Percentiles rank a stretch among this genome's conserved stretches.
Conservation (phyloP, 2,113 vertebrate genomes). For the Puffinus mauretanicus region DNA sequence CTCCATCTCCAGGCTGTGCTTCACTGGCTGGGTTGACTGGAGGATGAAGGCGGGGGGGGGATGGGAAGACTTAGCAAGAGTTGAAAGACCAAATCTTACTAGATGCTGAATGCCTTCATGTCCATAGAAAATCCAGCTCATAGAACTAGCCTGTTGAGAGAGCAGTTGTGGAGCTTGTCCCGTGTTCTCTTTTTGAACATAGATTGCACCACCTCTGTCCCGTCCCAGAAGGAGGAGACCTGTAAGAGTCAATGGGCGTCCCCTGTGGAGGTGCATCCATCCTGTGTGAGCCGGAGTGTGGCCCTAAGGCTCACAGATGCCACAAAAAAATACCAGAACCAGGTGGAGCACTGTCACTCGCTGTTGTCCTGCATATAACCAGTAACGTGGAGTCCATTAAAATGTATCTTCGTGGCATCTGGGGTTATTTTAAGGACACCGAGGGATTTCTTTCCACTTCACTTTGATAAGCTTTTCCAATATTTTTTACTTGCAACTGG, state of each 20-base stretch:
- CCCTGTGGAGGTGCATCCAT: fast-evolving
- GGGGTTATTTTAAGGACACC: not conserved
- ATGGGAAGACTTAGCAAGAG: not conserved
- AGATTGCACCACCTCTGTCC: no score
- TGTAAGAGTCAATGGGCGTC: fast-evolving
- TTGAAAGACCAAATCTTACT: not conserved
- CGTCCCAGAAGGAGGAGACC: not conserved
- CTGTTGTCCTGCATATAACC: not conserved
- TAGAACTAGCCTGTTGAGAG: not conserved
- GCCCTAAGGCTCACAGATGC: not conserved
- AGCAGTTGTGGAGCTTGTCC: not conserved
- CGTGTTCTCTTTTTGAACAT: not conserved
- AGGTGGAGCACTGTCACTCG: not conserved
- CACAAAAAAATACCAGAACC: not conserved
- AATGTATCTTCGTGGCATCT: not conserved
- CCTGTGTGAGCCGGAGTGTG: not conserved
- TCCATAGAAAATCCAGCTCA: not conserved
- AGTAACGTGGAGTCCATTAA: not conserved
- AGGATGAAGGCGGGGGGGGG: not conserved
- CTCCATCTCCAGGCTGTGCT: not conserved
- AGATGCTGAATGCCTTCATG: not conserved
- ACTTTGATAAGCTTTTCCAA: not conserved
- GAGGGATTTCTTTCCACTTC: not conserved
- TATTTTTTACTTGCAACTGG: not conserved
- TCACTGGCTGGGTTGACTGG: not conserved